Conservation (phyloP, 2,113 vertebrate genomes). For the Lates calcarifer region DNA sequence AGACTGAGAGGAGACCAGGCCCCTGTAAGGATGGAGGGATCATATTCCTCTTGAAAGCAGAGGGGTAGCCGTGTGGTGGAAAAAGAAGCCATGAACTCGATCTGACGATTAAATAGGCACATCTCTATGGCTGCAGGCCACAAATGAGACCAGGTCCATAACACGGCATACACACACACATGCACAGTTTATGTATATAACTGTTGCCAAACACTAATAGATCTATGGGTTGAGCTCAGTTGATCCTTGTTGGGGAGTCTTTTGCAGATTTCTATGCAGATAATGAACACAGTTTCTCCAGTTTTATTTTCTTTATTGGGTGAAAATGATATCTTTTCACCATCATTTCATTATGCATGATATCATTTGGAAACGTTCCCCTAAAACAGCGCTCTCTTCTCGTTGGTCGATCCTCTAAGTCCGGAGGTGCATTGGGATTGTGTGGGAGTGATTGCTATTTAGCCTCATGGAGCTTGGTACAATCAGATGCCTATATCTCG, state of each 20-base stretch:
- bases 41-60: conserved; percentile 78
- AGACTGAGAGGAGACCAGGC: conserved; percentile 53
- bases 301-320: conserved; percentile 58
- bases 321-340: conserved; percentile 51
- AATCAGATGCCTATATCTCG: conserved; percentile 82
- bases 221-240: conserved; percentile 30
- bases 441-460: conserved; percentile 88
- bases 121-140: conserved; percentile 81
- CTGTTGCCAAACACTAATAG: conserved; percentile 59
- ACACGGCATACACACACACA: conserved; percentile 44
- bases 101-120: conserved; percentile 84
- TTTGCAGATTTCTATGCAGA: conserved; percentile 26
- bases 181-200: conserved; percentile 49
- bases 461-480: conserved; percentile 85
- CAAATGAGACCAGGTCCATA: conserved; percentile 66
- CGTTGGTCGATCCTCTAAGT: conserved; percentile 60
- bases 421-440: conserved; percentile 82
- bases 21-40: conserved; percentile 76
- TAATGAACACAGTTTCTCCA: conserved; percentile 19
- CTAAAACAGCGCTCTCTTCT: conserved; percentile 52
- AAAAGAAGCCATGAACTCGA: conserved; percentile 82
- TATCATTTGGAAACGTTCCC: conserved; percentile 58
- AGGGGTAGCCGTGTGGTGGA: conserved; percentile 69
- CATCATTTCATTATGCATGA: conserved; percentile 64
- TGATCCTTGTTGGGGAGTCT: conserved; percentile 26